Base-by-base conservation (phyloP, 2,888 invertebrate species). In the Drosophila quinaria region DNA sequence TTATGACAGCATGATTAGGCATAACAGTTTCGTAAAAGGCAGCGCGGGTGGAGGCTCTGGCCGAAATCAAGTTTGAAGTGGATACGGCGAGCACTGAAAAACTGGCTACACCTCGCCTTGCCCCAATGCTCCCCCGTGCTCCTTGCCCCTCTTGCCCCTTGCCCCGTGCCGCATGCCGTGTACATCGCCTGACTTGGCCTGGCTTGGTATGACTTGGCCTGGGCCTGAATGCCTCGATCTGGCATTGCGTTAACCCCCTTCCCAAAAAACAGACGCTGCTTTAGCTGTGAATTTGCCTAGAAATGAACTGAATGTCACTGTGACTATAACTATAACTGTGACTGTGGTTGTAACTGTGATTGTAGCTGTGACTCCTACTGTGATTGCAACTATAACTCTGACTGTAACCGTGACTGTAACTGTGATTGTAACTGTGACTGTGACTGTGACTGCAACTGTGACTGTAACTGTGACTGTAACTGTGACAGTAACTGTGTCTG, bases 1-100 rank as follows among this genome's bases (percentile, higher is more conserved):
- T 91, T 92, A 91, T 92, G 92, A 92, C 92, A 92, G 91, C 91
- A 90, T 92, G 92, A 92, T 92, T 92, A 91, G 92, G 91, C 91
- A 91, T 90, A 90, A 90, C 89, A 84, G 90, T 90, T 90, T 89
- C 90, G 87, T 84, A 85, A 84, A 81, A 81, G 74, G 75, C 82
- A 80, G 77, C 77, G 79, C 74, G 83, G 83, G 88, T 79, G 85
- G 78, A 85, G 85, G 72, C 71, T 74, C 71, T 74, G 73, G 80
- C 74, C 77, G 78, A 81, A 90, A 89, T 90, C 90, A 88, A 90
- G 91, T 87, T 85, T 84, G 79, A 87, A 86, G 80, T 88, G 77
- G 76, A 77, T 77, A 29, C 29, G 29, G 1, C 29, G 29, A 8
- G 29, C 1, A 85, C 70, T 67, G 39, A 44, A 68, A 80, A 77